Evolutionary conservation across 2,113 vertebrate genomes (phyloP), one percentile per base, ranked within the genome.

Genomic region (Coregonus clupeaformis): DNA sequence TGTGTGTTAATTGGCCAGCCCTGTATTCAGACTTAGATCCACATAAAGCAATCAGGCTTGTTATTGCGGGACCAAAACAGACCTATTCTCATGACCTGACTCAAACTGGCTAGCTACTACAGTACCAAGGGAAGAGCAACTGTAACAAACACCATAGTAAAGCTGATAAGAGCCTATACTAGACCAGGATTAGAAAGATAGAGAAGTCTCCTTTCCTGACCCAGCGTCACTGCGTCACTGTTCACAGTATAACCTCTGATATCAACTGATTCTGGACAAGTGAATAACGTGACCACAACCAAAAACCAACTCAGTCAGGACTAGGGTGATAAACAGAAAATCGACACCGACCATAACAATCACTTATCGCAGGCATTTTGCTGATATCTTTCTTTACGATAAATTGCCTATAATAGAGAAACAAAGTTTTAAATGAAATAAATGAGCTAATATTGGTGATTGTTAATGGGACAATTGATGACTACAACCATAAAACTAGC

Each of bases 71-170:
- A 42, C 36, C 7, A 42, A 42, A 11, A 42, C 36, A 42, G 7
- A 42, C 42, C 52, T 89, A 85, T 88, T 88, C 87, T 83, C 85
- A 86, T 82, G 80, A 78, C 68, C 73, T 77, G 78, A 85, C 79
- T 86, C 80, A 85, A 67, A 76, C 69, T 68, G 74, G 47, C 65
- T 77, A 52, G 49, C 14, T 52, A 52, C 16, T 52, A 52, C 14
- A 52, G 4, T 52, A 27, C 73, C 1, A 65, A 60, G 18, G 57
- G 0, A 59, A n/a, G 36, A 49, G 60, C 29, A 75, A 72, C 63
- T 81, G 73, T 66, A 42, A 42, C 9, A 11, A 42, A 42, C 36
- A 42, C 36, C 7, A 29, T 36, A 63, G 74, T 42, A 32, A 75
- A 66, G 59, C 47, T 69, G 71, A 68, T 74, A 20, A 68, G 27